Base-by-base conservation (phyloP, 2,113 vertebrate species). In the Acinonyx jubatus region DNA sequence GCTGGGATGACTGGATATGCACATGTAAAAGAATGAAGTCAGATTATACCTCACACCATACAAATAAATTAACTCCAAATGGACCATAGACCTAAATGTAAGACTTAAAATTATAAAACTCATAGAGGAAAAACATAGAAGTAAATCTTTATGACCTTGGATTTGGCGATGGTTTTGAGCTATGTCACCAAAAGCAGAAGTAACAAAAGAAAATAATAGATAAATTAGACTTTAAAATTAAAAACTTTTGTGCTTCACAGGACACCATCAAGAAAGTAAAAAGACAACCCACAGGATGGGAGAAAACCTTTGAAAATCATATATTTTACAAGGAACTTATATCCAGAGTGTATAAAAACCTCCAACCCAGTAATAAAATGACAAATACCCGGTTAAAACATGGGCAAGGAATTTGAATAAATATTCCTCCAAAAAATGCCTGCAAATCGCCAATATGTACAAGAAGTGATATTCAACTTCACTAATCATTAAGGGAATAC, bases 251-350 rank as follows among this genome's bases (percentile, higher is more conserved):
- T 82, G 52, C 63, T 91, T 96, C 63, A 76, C 25, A 93, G 29
- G 31, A 91, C 41, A 96, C 23, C n/a, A 80, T 87, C 50, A 88
- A 96, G 65, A 93, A 90, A 96, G 36, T 95, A 48, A 86, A 66
- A 79, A 52, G 36, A 71, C 48, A 95, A 90, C 25, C 25, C 48
- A 80, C 1, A 66, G 69, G 93, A 57, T 57, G 31, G 25, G 33
- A 89, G 61, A 65, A 87, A 87, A 89, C 25, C 73, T 95, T 88
- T 84, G 50, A 7, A 61, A 57, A 65, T 45, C 38, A 82, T 86
- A 3, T 21, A 80, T 69, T 65, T 94, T 78, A 94, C 21, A 90
- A 94, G 33, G 55, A 55, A 71, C 55, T 92, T 84, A 55, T 81
- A 57, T 88, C 27, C 11, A 94, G 33, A 94, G 52, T 91, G 63